phyloP scores from a whole-genome alignment of 2,888 invertebrate species.

The Linhomoeus sp. region DNA sequence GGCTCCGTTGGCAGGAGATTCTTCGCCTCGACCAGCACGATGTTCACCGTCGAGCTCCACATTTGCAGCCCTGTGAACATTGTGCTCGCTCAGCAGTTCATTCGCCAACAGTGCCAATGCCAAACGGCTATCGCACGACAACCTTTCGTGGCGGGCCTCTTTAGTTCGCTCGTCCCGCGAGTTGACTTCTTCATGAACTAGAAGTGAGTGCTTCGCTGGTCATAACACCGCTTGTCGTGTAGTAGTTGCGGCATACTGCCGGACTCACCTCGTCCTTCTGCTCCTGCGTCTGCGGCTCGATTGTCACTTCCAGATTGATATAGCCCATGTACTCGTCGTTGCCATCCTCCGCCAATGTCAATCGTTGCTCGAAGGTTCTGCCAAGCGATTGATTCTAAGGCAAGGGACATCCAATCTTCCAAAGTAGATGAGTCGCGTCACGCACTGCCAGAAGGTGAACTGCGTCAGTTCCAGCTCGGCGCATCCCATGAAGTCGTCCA shows the following conservation, averaged over 20 bases:
- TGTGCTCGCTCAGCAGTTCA: too few species aligned
- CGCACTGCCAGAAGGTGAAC: conserved; percentile 7
- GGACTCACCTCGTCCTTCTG: conserved; percentile 34
- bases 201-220: background rate
- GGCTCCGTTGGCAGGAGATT: conserved; percentile 62
- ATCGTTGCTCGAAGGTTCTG: conserved; percentile 46
- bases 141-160: background rate
- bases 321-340: conserved; percentile 54
- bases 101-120: too few species aligned
- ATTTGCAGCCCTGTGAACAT: conserved; percentile 45
- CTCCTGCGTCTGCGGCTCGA: conserved; percentile 79
- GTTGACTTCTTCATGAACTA: background rate
- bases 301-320: conserved; percentile 54
- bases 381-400: too few species aligned
- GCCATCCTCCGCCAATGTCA: conserved; percentile 49
- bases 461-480: conserved; percentile 52
- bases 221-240: too few species aligned
- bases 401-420: background rate
- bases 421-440: background rate
- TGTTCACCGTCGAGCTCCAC: conserved; percentile 90
- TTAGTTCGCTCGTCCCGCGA: background rate
- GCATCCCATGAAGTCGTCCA: conserved; percentile 91
- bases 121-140: too few species aligned
- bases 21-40: conserved; percentile 84
- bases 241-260: too few species aligned